Evolutionary conservation across 1,140 invertebrate species (phyloP).

Genomic region (Danaus plexippus): DNA sequence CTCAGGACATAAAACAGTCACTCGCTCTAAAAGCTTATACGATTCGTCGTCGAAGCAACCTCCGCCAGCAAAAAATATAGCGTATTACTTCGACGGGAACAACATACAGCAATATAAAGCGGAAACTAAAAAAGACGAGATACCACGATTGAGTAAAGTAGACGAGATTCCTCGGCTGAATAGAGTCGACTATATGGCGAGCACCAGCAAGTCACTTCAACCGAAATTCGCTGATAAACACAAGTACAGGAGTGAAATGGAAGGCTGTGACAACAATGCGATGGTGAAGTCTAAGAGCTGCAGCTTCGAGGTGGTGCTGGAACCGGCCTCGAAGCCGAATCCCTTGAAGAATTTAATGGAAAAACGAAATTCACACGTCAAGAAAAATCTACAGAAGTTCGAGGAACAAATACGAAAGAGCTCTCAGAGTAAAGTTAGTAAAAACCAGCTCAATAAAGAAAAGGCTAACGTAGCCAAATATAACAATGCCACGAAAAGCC

Average conservation of each 20-base stretch:
- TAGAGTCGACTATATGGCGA: slow-evolving; percentile 71
- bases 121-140: slow-evolving; percentile 40
- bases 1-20: slow-evolving; percentile 61
- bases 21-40: slow-evolving; percentile 65
- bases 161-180: slow-evolving; percentile 73
- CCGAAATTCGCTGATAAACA: slow-evolving; percentile 62
- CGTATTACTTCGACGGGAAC: slow-evolving; percentile 73
- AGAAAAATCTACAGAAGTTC: slow-evolving; percentile 70
- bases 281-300: slow-evolving; percentile 70
- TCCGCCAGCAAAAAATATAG: slow-evolving; percentile 64
- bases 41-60: slow-evolving; percentile 55
- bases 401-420: slow-evolving; percentile 69
- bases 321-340: slow-evolving; percentile 61
- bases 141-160: background rate
- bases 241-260: slow-evolving; percentile 63
- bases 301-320: slow-evolving; percentile 69
- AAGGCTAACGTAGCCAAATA: slow-evolving; percentile 57
- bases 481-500: slow-evolving; percentile 64
- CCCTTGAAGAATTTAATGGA: slow-evolving; percentile 65
- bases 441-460: slow-evolving; percentile 69
- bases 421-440: slow-evolving; percentile 67
- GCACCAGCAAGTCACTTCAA: slow-evolving; percentile 62
- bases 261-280: slow-evolving; percentile 55
- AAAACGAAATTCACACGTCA: slow-evolving; percentile 66
- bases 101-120: slow-evolving; percentile 54